Conservation (phyloP, 2,797 vertebrate species). For the Chaunax sp. region DNA sequence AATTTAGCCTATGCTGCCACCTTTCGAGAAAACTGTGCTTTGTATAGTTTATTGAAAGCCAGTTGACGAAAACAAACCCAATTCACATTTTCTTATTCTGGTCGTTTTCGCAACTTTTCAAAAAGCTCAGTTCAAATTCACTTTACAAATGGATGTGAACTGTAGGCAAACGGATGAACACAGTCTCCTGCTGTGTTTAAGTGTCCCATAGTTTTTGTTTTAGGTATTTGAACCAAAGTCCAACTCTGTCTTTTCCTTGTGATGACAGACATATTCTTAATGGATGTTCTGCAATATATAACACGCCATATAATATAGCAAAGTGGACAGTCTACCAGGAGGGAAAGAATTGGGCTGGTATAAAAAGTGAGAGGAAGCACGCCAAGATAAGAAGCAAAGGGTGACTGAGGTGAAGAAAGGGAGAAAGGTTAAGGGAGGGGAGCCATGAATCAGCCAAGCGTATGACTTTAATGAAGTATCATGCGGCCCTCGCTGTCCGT, state of each 20-base stretch:
- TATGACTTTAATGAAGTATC: conserved; percentile 72
- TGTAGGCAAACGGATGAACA: no score
- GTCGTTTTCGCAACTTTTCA: no score
- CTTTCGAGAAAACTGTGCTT: no score
- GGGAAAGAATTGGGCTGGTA: background rate
- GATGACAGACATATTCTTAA: background rate
- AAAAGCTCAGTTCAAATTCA: no score
- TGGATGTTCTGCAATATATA: background rate
- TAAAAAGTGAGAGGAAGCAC: background rate
- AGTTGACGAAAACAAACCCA: no score
- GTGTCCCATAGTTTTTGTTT: no score
- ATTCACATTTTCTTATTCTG: no score
- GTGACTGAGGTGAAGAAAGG: conserved; percentile 27
- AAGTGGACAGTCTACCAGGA: background rate
- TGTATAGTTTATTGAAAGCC: no score
- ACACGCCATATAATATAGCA: background rate
- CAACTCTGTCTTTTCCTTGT: background rate
- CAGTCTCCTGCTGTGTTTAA: no score
- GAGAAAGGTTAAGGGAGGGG: conserved; percentile 12
- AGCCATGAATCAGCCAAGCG: conserved; percentile 54
- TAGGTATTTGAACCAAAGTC: no score
- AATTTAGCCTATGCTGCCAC: no score
- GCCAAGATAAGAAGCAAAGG: conserved; percentile 34
- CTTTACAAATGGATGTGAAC: no score
- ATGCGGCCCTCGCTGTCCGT: conserved; percentile 47